phyloP scores from a whole-genome alignment of 2,888 invertebrate species.

The Parthenolecanium corni region DNA sequence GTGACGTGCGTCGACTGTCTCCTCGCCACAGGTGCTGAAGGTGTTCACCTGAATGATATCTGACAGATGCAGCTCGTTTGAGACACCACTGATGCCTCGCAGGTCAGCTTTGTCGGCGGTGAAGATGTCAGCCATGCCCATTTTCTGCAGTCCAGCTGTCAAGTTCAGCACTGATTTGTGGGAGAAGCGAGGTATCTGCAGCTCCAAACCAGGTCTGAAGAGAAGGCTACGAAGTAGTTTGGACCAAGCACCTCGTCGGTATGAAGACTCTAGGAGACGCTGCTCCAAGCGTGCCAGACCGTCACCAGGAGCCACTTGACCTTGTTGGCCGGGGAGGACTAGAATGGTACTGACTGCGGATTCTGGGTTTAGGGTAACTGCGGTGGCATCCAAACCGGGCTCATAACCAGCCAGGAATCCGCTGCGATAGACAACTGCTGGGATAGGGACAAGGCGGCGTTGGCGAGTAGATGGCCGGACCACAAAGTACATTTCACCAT shows the following conservation, averaged over 20 bases:
- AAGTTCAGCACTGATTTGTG: constrained; percentile 65
- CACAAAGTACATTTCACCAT: constrained; percentile 77
- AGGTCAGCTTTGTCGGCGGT: constrained; percentile 64
- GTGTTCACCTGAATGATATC: constrained; percentile 72
- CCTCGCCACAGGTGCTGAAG: constrained; percentile 69
- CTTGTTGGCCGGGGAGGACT: constrained; percentile 75
- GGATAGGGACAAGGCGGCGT: constrained; percentile 67
- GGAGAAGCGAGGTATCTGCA: constrained; percentile 72
- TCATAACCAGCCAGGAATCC: constrained; percentile 77
- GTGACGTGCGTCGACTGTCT: constrained; percentile 59
- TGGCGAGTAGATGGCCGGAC: constrained; percentile 68
- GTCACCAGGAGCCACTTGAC: constrained; percentile 54
- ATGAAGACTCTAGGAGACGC: constrained; percentile 53
- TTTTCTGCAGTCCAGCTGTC: constrained; percentile 60
- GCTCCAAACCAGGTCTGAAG: constrained; percentile 63
- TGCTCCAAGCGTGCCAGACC: constrained; percentile 63
- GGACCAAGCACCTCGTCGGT: constrained; percentile 59
- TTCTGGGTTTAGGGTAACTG: constrained; percentile 60
- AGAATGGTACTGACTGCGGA: constrained; percentile 66
- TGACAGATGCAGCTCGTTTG: constrained; percentile 67
- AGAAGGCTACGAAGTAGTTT: constrained; percentile 59
- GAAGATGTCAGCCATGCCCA: constrained; percentile 73
- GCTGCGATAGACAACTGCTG: constrained; percentile 63
- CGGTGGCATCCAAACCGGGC: constrained; percentile 69
- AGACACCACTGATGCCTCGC: constrained; percentile 58